Conservation (phyloP, 2,888 invertebrate species). For the Yponomeuta cagnagella region DNA sequence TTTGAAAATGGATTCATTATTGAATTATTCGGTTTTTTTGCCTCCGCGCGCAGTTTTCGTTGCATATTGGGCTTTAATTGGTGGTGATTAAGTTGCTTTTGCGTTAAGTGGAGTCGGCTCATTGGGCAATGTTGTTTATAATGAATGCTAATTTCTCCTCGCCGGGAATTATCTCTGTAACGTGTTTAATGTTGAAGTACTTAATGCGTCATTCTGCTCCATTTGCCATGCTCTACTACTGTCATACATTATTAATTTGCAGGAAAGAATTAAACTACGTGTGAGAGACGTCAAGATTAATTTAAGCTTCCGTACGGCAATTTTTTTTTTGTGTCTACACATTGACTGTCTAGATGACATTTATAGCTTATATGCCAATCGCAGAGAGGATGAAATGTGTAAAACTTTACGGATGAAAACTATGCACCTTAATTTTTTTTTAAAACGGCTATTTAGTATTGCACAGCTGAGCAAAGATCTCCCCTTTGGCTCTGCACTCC, state of each 20-base stretch:
- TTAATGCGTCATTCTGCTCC: not conserved
- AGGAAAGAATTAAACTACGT: too few species aligned
- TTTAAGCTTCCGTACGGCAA: too few species aligned
- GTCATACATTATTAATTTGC: not conserved
- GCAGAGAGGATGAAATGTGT: too few species aligned
- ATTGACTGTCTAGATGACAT: too few species aligned
- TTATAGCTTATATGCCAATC: too few species aligned
- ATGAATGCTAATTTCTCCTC: constrained; percentile 6
- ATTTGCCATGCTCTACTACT: not conserved
- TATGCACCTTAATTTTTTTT: too few species aligned
- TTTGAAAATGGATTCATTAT: constrained; percentile 54
- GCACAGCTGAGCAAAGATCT: too few species aligned
- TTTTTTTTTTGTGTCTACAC: too few species aligned
- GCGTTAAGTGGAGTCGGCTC: constrained; percentile 14
- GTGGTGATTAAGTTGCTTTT: constrained; percentile 37
- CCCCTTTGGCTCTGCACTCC: too few species aligned
- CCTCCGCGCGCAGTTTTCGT: constrained; percentile 20
- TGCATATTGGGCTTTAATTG: constrained; percentile 32
- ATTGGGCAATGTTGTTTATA: constrained; percentile 10
- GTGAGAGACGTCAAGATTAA: too few species aligned
- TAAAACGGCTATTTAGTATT: too few species aligned
- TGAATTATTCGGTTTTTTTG: constrained; percentile 43
- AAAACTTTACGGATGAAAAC: too few species aligned
- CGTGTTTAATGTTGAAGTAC: not conserved
- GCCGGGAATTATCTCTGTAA: not conserved